A percentile compares a stretch with the other conserved stretches of the same genome.
These are phyloP conservation scores for Dasypolia templi DNA, from an alignment of 2,888 invertebrate species.

Conservation along the genomic window DNA sequence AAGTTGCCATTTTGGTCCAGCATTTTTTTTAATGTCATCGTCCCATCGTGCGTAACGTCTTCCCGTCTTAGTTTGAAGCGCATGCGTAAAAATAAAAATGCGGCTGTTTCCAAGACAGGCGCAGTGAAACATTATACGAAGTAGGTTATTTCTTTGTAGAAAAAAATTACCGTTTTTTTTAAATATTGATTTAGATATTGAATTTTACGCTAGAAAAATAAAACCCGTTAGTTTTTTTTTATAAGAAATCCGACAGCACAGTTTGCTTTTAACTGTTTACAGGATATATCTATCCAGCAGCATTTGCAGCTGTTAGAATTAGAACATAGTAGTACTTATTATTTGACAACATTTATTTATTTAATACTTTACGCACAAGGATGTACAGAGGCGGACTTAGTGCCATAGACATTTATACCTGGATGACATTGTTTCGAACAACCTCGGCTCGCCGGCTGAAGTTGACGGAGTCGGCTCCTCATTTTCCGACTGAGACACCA, in stretches of 20 bases:
- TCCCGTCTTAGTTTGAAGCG: too few relatives aligned
- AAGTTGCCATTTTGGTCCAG: too few relatives aligned
- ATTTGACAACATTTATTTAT: background rate
- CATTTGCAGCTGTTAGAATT: background rate
- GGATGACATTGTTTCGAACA: constrained; percentile 83
- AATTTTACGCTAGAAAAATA: background rate
- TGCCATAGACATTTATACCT: too few relatives aligned
- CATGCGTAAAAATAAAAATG: too few relatives aligned
- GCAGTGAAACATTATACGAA: background rate
- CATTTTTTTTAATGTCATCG: too few relatives aligned
- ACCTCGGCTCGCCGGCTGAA: constrained; percentile 79
- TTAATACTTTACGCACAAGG: too few relatives aligned
- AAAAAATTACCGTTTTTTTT: background rate
- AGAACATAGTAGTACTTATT: background rate
- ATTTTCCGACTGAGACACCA: constrained; percentile 83
- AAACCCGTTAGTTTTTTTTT: background rate
- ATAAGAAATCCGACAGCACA: background rate
- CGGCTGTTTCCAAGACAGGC: background rate
- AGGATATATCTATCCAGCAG: background rate
- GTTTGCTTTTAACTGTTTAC: constrained; percentile 1
- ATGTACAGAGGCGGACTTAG: too few relatives aligned
- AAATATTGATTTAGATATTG: too few relatives aligned
- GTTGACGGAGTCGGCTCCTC: constrained; percentile 85
- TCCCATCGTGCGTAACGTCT: too few relatives aligned
- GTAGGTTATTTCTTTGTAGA: background rate